Percentiles rank a stretch among this genome's conserved stretches.
These are phyloP conservation scores for Theodoxus fluviatilis DNA, from an alignment of 2,888 invertebrate species.

Conservation along the genomic window DNA sequence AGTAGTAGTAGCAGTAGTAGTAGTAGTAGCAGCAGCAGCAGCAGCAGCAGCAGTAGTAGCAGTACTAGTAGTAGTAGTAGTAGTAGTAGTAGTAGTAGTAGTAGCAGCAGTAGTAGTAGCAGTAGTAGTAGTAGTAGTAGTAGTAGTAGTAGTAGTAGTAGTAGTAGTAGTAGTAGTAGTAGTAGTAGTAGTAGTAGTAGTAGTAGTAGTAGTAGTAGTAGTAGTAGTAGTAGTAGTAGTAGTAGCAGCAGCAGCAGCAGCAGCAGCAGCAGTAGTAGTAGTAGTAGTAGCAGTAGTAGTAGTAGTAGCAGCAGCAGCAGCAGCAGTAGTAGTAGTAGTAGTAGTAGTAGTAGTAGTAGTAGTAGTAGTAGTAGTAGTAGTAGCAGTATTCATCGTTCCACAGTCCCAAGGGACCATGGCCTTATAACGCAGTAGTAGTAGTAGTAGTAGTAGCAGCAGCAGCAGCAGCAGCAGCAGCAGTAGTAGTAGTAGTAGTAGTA, in stretches of 20 bases:
- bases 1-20: background rate
- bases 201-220: conserved; percentile 2
- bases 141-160: conserved; percentile 2
- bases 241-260: background rate
- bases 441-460: background rate
- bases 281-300: background rate
- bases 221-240: conserved; percentile 2
- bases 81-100: background rate
- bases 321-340: background rate
- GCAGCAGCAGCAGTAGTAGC: background rate
- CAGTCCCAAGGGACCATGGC: no score
- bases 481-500: conserved; percentile 2
- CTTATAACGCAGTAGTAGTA: background rate
- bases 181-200: conserved; percentile 2
- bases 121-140: conserved; percentile 2
- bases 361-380: background rate
- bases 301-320: background rate
- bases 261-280: no score
- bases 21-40: background rate
- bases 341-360: conserved; percentile 2
- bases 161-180: conserved; percentile 2
- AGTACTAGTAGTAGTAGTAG: background rate
- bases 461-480: background rate
- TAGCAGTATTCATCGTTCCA: background rate
- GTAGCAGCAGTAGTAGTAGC: background rate